phyloP scores from a whole-genome alignment of 1,140 invertebrate genomes.

The Atta colombica region DNA sequence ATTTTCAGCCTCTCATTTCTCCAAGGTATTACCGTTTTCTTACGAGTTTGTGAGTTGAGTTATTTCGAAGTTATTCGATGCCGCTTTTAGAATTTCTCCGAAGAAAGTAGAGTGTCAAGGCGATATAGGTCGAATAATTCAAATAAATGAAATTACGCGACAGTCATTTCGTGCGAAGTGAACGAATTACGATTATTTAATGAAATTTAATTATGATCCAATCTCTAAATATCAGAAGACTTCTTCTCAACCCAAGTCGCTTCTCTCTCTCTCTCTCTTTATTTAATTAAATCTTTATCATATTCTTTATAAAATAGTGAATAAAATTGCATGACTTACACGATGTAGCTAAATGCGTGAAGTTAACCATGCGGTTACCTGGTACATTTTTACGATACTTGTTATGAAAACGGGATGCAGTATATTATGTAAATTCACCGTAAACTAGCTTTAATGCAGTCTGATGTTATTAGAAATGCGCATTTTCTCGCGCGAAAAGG shows the following conservation, averaged over 20 bases:
- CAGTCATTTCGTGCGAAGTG: constrained; percentile 1
- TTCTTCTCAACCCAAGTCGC: neutral
- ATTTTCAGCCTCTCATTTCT: constrained; percentile 56
- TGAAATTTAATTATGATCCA: neutral
- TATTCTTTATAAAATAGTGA: neutral
- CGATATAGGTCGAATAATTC: constrained; percentile 26
- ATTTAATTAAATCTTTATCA: neutral
- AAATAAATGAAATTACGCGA: constrained; percentile 36
- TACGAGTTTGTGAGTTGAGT: constrained; percentile 46
- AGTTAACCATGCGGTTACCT: constrained; percentile 22
- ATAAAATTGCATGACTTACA: constrained; percentile 1
- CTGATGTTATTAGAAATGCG: constrained; percentile 14
- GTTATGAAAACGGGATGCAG: neutral
- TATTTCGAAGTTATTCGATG: constrained; percentile 34
- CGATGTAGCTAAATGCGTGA: constrained; percentile 10
- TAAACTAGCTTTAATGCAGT: constrained; percentile 9
- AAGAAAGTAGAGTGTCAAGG: constrained; percentile 17
- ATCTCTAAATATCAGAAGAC: neutral
- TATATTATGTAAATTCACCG: constrained; percentile 53
- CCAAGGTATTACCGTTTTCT: constrained; percentile 47
- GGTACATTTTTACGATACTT: constrained; percentile 19
- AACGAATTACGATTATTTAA: constrained; percentile 20
- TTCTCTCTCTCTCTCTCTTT: too few relatives aligned
- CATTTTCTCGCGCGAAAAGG: constrained; percentile 2
- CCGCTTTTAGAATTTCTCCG: constrained; percentile 32